These are phyloP conservation scores for Tamandua tetradactyla DNA, from an alignment of 2,797 vertebrate species.

Conservation along the genomic window DNA sequence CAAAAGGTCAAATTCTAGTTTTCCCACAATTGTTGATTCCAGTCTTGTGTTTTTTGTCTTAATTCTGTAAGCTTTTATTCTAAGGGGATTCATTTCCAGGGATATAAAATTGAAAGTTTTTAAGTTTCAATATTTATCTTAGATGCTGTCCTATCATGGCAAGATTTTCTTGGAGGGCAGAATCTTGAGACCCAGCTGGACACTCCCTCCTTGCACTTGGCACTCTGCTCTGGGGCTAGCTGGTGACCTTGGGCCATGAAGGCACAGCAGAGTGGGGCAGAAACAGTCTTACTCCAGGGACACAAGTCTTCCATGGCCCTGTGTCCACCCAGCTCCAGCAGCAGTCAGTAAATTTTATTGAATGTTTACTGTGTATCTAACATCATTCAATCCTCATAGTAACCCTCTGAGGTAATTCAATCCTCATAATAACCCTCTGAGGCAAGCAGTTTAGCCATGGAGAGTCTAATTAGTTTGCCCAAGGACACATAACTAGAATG, in stretches of 20 bases:
- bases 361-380: not conserved
- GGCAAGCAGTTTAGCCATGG: not conserved
- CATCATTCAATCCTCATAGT: slow-evolving; percentile 19
- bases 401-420: not conserved
- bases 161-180: slow-evolving; percentile 87
- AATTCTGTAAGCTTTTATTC: slow-evolving; percentile 89
- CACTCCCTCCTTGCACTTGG: too few relatives aligned
- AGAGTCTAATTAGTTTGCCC: not conserved
- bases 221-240: too few relatives aligned
- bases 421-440: slow-evolving; percentile 1
- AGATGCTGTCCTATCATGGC: slow-evolving; percentile 95
- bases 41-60: slow-evolving; percentile 91
- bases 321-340: too few relatives aligned
- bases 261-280: too few relatives aligned
- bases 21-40: too few relatives aligned
- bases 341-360: not conserved
- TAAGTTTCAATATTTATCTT: slow-evolving; percentile 92
- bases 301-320: too few relatives aligned
- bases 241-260: too few relatives aligned
- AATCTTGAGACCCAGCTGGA: slow-evolving; percentile 80
- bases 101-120: slow-evolving; percentile 89
- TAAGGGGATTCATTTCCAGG: slow-evolving; percentile 88
- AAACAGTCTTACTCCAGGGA: too few relatives aligned
- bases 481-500: not conserved
- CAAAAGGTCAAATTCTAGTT: not conserved